These are phyloP conservation scores for Pandion haliaetus DNA, from an alignment of 2,113 vertebrate species.

Conservation along the genomic window DNA sequence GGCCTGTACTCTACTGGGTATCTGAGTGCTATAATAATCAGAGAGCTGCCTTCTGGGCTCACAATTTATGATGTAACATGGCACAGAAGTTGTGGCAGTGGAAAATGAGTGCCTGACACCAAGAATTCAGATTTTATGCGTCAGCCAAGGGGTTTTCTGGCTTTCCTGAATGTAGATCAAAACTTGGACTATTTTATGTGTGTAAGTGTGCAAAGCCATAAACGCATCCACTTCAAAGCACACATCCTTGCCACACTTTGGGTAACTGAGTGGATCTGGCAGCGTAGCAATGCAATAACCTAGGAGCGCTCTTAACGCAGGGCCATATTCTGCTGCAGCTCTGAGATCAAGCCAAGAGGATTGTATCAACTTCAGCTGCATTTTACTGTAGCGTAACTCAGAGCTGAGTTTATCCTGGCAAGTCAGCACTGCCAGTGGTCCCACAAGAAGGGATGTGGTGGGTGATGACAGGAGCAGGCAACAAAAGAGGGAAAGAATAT, in stretches of 20 bases:
- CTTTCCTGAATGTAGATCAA: background rate
- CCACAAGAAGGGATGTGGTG: background rate
- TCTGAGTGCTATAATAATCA: background rate
- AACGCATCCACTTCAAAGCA: background rate
- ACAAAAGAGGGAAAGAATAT: background rate
- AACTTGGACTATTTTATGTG: background rate
- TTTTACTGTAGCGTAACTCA: background rate
- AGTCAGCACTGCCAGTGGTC: background rate
- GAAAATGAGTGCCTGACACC: background rate
- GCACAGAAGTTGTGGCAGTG: accelerated
- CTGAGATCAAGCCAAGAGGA: background rate
- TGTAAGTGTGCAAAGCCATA: background rate
- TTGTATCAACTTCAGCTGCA: background rate
- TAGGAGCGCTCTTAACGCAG: background rate
- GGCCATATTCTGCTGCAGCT: background rate
- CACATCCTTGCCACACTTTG: background rate
- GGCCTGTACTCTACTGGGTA: background rate
- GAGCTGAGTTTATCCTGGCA: background rate
- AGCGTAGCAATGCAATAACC: background rate
- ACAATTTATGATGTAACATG: background rate
- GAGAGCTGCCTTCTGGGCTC: background rate
- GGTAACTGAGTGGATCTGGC: background rate
- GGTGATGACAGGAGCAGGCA: background rate
- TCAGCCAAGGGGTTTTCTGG: background rate
- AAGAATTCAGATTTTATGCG: background rate